Evolutionary conservation across 2,888 invertebrate species (phyloP), one percentile per base, ranked within the genome.

Genomic region (Eilema griseolum): DNA sequence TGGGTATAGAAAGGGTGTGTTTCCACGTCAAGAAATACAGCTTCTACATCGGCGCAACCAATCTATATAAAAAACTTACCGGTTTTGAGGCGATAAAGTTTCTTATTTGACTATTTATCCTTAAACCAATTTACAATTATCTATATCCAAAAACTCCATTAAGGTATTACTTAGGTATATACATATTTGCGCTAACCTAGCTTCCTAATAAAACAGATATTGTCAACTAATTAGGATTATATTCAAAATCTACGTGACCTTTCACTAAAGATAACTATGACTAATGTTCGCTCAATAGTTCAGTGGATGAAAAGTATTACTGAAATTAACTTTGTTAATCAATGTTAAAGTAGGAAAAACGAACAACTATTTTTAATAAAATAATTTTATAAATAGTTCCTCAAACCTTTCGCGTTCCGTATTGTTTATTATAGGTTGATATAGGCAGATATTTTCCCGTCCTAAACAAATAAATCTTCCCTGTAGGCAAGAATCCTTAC

Each of bases 401-500:
- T 2, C 52, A 10, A 52, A n/a, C 10, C 0, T n/a, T 20, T 52
- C 52, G 2, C n/a, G n/a, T 52, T n/a, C 20, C 2, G 4, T 52
- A 2, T 52, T 20, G 10, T n/a, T n/a, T 52, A 52, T n/a, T 61
- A 12, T 12, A 61, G 14, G 12, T 60, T 28, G 20, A 7, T 11
- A n/a, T 31, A 61, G n/a, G n/a, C 20, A 61, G 20, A 10, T 26
- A n/a, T 31, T n/a, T 31, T 4, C 4, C 31, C 20, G 28, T 14
- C 31, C n/a, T 37, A 37, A 61, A n/a, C 16, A 62, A 41, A 24
- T 1, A 3, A 2, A 7, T 24, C 16, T 24, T 2, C 11, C 12
- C 0, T 57, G 64, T 75, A 81, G 75, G 77, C 67, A 81, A 23
- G 74, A 73, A 62, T 28, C 66, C 66, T 59, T 57, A 72, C 68